Conservation (phyloP, 2,888 invertebrate genomes). For the Norana najaformis region DNA sequence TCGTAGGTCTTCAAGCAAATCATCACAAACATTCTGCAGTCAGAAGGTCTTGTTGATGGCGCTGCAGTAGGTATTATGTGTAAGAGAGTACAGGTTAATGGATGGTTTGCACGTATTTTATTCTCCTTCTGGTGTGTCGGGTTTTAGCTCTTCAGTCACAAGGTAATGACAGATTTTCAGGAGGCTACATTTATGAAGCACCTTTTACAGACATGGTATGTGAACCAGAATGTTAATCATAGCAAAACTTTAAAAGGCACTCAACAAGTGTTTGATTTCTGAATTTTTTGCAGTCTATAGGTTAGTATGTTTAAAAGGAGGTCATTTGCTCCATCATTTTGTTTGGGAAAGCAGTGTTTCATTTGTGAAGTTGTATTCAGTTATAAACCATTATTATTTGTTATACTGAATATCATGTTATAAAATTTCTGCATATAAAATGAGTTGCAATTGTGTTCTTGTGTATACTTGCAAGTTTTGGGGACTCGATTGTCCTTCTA, state of each 20-base stretch:
- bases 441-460: too few relatives aligned
- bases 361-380: too few relatives aligned
- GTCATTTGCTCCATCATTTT: background rate
- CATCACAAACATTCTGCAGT: background rate
- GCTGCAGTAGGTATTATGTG: background rate
- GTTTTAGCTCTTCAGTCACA: background rate
- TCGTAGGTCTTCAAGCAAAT: background rate
- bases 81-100: too few relatives aligned
- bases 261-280: background rate
- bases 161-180: background rate
- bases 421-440: too few relatives aligned
- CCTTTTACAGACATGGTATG: background rate
- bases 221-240: background rate
- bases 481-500: too few relatives aligned
- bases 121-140: background rate
- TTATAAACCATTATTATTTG: too few relatives aligned
- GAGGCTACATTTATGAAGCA: background rate
- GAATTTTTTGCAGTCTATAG: background rate
- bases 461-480: too few relatives aligned
- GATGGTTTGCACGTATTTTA: background rate
- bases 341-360: background rate
- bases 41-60: slow-evolving; percentile 1
- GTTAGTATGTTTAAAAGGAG: background rate
- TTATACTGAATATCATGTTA: too few relatives aligned
- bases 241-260: too few relatives aligned